Evolutionary conservation across 2,113 vertebrate genomes (phyloP).

Genomic region (Phrynosoma platyrhinos): DNA sequence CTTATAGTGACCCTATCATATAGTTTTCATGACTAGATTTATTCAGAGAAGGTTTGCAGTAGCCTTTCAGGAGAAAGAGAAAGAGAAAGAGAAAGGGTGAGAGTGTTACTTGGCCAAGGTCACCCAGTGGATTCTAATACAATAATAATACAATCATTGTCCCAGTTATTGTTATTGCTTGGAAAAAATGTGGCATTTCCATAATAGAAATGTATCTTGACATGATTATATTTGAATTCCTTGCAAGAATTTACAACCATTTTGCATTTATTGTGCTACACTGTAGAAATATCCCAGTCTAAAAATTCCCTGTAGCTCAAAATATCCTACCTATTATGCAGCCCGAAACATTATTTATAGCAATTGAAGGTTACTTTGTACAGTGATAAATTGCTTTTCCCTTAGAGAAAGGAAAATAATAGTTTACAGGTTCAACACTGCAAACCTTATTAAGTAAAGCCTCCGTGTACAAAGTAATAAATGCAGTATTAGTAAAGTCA

Average conservation of each 20-base stretch:
- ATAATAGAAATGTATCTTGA: not conserved
- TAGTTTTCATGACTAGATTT: no score
- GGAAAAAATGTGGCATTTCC: not conserved
- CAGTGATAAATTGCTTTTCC: constrained; percentile 47
- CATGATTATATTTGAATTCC: not conserved
- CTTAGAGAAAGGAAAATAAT: constrained; percentile 18
- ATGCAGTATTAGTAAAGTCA: constrained; percentile 50
- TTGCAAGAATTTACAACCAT: not conserved
- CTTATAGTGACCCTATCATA: no score
- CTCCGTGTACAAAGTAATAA: constrained; percentile 37
- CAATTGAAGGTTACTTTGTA: constrained; percentile 29
- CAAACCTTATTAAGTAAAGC: constrained; percentile 41
- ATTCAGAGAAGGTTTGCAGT: no score
- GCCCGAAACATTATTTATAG: constrained; percentile 25
- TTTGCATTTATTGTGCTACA: not conserved
- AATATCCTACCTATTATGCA: not conserved
- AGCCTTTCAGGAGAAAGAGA: no score
- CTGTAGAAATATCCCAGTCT: not conserved
- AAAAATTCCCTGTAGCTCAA: constrained; percentile 43
- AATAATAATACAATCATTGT: not conserved
- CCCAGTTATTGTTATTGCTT: no score
- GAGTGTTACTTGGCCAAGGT: no score
- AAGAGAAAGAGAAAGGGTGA: no score
- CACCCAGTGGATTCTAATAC: no score
- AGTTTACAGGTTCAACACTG: constrained; percentile 41